Conservation (phyloP, 2,113 vertebrate genomes). For the Oenanthe melanoleuca region DNA sequence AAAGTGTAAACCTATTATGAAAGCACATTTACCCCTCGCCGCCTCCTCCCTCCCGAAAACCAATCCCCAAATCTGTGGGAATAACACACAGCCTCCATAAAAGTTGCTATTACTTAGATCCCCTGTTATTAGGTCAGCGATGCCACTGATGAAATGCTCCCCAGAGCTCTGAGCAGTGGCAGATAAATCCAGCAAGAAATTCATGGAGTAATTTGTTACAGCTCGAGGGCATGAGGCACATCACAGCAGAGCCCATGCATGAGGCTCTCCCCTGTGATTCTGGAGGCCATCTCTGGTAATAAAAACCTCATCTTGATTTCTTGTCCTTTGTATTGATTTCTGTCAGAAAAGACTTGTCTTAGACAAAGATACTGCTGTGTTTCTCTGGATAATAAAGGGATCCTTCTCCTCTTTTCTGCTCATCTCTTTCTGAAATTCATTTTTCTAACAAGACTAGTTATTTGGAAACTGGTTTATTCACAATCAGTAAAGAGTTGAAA, state of each 20-base stretch:
- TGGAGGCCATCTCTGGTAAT: conserved; percentile 31
- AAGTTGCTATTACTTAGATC: conserved; percentile 43
- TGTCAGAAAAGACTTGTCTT: background rate
- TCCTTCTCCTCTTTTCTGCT: background rate
- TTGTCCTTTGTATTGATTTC: conserved; percentile 21
- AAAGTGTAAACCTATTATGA: conserved; percentile 62
- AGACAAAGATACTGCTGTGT: background rate
- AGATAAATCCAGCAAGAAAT: conserved; percentile 46
- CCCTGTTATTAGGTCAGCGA: conserved; percentile 32
- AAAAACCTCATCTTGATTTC: conserved; percentile 60
- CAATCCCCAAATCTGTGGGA: conserved; percentile 36
- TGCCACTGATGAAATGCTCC: conserved; percentile 11
- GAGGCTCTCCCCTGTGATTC: conserved; percentile 11
- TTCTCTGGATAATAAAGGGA: background rate
- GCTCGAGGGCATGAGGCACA: background rate
- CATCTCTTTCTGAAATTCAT: background rate
- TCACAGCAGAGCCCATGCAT: background rate
- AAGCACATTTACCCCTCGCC: conserved; percentile 42
- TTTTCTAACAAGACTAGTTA: background rate
- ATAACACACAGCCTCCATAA: background rate
- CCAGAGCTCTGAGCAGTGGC: background rate
- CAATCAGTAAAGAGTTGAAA: background rate
- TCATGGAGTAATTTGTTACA: background rate
- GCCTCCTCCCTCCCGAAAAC: conserved; percentile 12
- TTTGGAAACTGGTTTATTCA: background rate